phyloP scores from a whole-genome alignment of 1,140 invertebrate species.

The Drosophila subpulchrella region DNA sequence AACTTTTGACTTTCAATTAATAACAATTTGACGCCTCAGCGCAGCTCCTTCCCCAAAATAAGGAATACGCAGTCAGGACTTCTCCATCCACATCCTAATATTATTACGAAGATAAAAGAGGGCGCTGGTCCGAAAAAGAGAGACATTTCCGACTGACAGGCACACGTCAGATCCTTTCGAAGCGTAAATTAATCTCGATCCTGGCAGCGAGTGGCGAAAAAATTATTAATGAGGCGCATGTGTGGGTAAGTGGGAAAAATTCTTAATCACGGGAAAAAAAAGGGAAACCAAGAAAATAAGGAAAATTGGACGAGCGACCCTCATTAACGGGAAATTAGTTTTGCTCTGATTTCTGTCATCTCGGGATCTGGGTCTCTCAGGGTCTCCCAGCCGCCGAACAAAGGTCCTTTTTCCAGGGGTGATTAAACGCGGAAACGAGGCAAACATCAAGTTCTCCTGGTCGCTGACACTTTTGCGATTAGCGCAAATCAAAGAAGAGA shows the following conservation, averaged over 20 bases:
- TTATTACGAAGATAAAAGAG: constrained; percentile 66
- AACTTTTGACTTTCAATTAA: constrained; percentile 82
- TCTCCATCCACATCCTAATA: background rate
- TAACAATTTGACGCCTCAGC: constrained; percentile 78
- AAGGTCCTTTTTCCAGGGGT: constrained; percentile 35
- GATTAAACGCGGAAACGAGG: constrained; percentile 79
- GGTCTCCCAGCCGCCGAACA: constrained; percentile 15
- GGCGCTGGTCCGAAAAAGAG: constrained; percentile 24
- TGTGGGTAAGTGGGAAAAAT: constrained; percentile 66
- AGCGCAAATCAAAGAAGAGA: constrained; percentile 64
- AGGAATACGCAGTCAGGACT: constrained; percentile 6
- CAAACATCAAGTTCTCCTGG: constrained; percentile 52
- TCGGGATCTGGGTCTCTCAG: constrained; percentile 38
- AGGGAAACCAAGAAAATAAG: constrained; percentile 10
- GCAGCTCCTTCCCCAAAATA: constrained; percentile 18
- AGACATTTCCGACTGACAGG: constrained; percentile 66
- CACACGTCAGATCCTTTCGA: constrained; percentile 69
- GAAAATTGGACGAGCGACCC: constrained; percentile 60
- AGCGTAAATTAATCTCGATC: constrained; percentile 76
- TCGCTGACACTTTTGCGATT: constrained; percentile 73
- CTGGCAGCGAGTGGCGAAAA: constrained; percentile 47
- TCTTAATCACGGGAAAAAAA: constrained; percentile 52
- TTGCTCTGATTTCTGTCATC: constrained; percentile 67
- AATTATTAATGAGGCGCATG: constrained; percentile 78
- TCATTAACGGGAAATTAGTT: constrained; percentile 83